Conservation (phyloP, 1,140 invertebrate species). For the Papilio polyxenes region DNA sequence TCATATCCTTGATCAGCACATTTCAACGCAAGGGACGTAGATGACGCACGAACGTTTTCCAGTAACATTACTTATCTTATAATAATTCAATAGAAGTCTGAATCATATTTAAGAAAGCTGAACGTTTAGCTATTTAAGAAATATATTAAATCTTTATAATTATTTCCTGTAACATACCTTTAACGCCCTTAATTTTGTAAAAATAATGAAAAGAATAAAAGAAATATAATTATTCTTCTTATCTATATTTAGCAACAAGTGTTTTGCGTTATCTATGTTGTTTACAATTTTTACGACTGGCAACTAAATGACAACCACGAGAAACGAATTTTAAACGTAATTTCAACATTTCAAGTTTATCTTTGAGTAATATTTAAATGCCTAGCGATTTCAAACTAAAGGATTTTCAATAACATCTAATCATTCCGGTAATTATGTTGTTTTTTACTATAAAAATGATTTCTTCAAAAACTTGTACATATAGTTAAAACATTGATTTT, state of each 20-base stretch:
- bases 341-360: background rate
- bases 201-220: background rate
- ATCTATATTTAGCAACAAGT: constrained; percentile 7
- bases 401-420: background rate
- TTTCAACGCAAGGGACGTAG: no score
- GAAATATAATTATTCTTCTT: background rate
- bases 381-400: background rate
- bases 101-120: no score
- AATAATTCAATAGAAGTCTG: no score
- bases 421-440: background rate
- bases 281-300: constrained; percentile 2
- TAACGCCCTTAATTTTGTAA: no score
- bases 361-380: background rate
- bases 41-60: no score
- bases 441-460: background rate
- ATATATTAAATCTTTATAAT: no score
- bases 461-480: background rate
- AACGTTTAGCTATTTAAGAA: no score
- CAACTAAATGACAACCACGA: constrained; percentile 26
- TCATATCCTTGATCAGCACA: no score
- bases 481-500: background rate
- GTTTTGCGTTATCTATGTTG: background rate
- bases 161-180: no score
- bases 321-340: constrained; percentile 30
- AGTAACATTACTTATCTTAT: no score